These are phyloP conservation scores for Scolopax mira DNA, from an alignment of 2,113 vertebrate species.

Conservation along the genomic window DNA sequence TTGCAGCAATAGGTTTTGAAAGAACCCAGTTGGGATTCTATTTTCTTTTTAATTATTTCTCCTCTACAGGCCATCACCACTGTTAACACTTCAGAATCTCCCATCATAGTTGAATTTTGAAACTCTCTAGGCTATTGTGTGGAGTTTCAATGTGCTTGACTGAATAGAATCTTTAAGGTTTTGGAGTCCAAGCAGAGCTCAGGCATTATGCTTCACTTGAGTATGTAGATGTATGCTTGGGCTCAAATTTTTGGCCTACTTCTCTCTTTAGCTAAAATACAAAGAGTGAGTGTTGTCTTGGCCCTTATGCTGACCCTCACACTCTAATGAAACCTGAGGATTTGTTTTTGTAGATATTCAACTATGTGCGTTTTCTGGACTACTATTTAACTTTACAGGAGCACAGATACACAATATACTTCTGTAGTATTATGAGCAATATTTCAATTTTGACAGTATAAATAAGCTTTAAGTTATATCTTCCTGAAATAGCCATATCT, in stretches of 20 bases:
- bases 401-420: neutral
- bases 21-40: neutral
- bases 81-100: neutral
- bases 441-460: neutral
- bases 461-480: neutral
- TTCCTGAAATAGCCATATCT: neutral
- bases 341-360: neutral
- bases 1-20: neutral
- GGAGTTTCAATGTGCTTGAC: neutral
- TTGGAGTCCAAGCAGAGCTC: neutral
- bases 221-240: neutral
- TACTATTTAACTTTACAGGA: neutral
- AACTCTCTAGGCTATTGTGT: neutral
- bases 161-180: neutral
- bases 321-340: neutral
- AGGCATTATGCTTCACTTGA: neutral
- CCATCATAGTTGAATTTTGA: neutral
- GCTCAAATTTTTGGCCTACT: neutral
- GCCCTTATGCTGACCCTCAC: neutral
- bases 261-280: neutral
- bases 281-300: neutral
- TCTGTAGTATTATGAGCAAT: neutral
- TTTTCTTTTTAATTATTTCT: conserved; percentile 14
- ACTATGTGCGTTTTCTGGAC: neutral
- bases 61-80: neutral